Evolutionary conservation across 2,797 vertebrate species (phyloP).

Genomic region (Gorsachius magnificus): DNA sequence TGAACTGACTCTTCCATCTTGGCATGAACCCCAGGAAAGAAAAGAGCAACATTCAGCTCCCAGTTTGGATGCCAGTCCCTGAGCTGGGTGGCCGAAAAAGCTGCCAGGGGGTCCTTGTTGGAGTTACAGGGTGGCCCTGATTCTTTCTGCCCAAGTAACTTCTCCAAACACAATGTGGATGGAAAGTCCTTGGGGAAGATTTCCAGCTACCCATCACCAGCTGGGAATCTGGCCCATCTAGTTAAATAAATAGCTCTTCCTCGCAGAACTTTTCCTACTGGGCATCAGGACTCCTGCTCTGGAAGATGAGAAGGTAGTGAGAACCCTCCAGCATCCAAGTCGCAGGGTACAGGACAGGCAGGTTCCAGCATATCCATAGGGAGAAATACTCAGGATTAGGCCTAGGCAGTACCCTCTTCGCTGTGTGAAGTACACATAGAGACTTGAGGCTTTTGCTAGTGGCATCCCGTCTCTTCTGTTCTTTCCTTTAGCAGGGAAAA

Average conservation of each 20-base stretch:
- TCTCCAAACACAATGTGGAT: rapidly evolving
- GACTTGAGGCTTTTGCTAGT: neutral
- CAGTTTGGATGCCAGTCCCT: neutral
- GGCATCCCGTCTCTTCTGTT: neutral
- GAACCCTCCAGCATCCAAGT: neutral
- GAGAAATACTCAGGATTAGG: neutral
- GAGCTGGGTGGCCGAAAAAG: neutral
- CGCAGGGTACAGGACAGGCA: neutral
- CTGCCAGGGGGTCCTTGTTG: neutral
- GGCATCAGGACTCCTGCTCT: neutral
- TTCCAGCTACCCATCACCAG: neutral
- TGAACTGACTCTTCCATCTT: neutral
- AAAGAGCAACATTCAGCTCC: neutral
- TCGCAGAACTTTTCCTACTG: neutral
- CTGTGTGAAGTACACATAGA: neutral
- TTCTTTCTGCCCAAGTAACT: neutral
- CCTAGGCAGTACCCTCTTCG: neutral
- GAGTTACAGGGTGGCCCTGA: rapidly evolving
- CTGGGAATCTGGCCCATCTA: neutral
- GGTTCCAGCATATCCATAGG: neutral
- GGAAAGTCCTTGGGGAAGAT: neutral
- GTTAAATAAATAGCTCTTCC: neutral
- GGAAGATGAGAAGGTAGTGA: neutral
- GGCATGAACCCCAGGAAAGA: neutral
- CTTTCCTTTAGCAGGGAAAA: neutral